Percentiles rank a stretch among this genome's conserved stretches.
These are phyloP conservation scores for Romanogobio albipinnatus DNA, from an alignment of 2,113 vertebrate genomes.

Conservation along the genomic window DNA sequence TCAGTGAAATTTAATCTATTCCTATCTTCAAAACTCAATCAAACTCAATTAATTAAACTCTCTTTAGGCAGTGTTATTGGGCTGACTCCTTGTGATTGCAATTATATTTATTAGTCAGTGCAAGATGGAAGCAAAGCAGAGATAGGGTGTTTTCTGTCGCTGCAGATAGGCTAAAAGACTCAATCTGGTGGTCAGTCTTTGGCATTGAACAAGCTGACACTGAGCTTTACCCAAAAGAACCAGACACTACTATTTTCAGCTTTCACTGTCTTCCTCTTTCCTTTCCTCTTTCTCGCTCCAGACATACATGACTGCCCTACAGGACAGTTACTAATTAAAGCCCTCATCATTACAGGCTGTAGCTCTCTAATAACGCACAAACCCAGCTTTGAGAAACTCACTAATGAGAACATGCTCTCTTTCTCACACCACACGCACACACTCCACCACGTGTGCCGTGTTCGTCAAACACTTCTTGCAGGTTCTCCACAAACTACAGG, in stretches of 20 bases:
- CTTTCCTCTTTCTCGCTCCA: neutral
- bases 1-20: neutral
- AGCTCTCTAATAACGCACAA: constrained; percentile 18
- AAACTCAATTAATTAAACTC: neutral
- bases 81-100: neutral
- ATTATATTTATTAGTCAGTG: neutral
- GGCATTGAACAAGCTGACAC: neutral
- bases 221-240: neutral
- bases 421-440: constrained; percentile 13
- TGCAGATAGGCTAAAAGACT: neutral
- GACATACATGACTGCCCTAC: constrained; percentile 11
- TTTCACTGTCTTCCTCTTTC: neutral
- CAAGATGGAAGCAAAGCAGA: neutral
- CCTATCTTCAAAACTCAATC: neutral
- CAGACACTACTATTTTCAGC: neutral
- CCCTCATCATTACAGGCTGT: constrained; percentile 23
- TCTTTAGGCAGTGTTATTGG: neutral
- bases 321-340: constrained; percentile 39
- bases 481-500: neutral
- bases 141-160: neutral
- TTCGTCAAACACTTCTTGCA: constrained; percentile 9
- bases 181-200: neutral
- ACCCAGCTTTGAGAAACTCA: constrained; percentile 5
- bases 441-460: neutral
- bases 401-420: constrained; percentile 9